Conservation (phyloP, 2,888 invertebrate species). For the Parnassius smintheus region DNA sequence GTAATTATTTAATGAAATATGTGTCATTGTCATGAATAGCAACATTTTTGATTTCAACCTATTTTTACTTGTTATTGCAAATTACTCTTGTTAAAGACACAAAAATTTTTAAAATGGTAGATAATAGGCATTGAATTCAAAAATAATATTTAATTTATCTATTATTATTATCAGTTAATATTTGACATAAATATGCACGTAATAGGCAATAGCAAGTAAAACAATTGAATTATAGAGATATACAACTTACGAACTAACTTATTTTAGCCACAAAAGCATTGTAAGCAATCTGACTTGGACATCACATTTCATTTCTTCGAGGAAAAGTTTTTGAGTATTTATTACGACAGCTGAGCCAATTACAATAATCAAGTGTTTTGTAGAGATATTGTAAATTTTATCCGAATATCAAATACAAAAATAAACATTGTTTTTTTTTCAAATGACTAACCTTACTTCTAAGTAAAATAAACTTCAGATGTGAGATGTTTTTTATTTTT, state of each 20-base stretch:
- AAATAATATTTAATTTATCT: not conserved
- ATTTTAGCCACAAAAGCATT: conserved; percentile 70
- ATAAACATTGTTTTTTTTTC: conserved; percentile 5
- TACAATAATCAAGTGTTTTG: conserved; percentile 29
- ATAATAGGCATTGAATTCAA: not conserved
- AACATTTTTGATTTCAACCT: conserved; percentile 33
- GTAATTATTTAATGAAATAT: conserved; percentile 53
- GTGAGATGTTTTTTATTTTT: not conserved
- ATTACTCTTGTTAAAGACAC: not conserved
- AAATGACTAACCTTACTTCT: not conserved
- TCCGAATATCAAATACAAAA: conserved; percentile 21
- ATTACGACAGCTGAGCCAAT: conserved; percentile 53
- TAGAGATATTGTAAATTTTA: conserved; percentile 23
- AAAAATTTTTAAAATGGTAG: not conserved
- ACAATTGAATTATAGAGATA: conserved; percentile 47
- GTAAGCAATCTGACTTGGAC: conserved; percentile 60
- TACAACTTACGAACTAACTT: conserved; percentile 67
- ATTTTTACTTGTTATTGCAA: conserved; percentile 41
- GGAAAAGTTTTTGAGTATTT: conserved; percentile 57
- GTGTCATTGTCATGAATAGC: conserved; percentile 59
- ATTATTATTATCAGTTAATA: no score
- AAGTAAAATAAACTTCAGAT: not conserved
- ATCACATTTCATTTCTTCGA: conserved; percentile 47
- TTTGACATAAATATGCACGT: not conserved
- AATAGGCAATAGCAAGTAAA: conserved; percentile 34